Evolutionary conservation across 2,888 invertebrate species (phyloP).

Genomic region (Tipula vernalis): DNA sequence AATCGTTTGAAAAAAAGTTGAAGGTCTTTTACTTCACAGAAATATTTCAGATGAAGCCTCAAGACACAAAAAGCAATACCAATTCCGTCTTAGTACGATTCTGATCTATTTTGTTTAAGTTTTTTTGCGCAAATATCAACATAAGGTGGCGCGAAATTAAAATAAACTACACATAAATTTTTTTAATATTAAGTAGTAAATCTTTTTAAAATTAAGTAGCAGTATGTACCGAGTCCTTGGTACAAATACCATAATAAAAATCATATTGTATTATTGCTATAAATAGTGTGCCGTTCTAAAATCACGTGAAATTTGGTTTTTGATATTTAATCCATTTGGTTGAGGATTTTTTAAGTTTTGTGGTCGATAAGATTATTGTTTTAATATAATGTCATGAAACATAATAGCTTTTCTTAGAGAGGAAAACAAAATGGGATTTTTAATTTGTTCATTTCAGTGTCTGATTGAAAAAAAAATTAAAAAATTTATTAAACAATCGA

Average conservation of each 20-base stretch:
- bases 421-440: background rate
- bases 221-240: background rate
- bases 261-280: background rate
- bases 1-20: background rate
- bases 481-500: background rate
- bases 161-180: background rate
- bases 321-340: background rate
- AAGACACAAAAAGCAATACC: background rate
- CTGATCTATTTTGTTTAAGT: background rate
- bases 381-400: background rate
- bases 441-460: background rate
- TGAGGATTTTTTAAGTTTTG: background rate
- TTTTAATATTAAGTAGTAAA: background rate
- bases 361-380: background rate
- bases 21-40: background rate
- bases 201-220: background rate
- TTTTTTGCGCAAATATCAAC: background rate
- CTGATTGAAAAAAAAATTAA: background rate
- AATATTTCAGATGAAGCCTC: background rate
- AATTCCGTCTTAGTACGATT: background rate
- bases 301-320: background rate
- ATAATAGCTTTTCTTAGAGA: background rate
- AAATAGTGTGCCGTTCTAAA: background rate
- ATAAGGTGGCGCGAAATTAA: background rate
- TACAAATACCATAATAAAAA: background rate